Percentiles rank a stretch among this genome's conserved stretches.
These are phyloP conservation scores for Athripsodes cinereus DNA, from an alignment of 2,888 invertebrate genomes.

Conservation along the genomic window DNA sequence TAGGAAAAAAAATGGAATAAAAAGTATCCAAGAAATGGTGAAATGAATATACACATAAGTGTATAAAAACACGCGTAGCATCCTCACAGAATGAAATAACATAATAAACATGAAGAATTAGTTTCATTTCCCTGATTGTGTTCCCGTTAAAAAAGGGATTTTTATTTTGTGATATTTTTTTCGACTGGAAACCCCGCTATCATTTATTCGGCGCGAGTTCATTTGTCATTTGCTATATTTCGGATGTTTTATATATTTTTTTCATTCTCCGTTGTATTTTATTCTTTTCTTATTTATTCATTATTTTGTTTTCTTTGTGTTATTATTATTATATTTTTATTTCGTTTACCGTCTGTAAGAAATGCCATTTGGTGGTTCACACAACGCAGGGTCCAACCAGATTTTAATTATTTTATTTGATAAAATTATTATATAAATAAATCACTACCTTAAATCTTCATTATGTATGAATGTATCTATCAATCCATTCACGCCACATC, in stretches of 20 bases:
- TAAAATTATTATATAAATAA: too few relatives aligned
- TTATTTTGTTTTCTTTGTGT: neutral
- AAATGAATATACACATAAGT: neutral
- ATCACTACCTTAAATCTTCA: too few relatives aligned
- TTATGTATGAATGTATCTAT: too few relatives aligned
- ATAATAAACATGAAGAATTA: neutral
- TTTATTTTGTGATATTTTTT: neutral
- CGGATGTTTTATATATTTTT: neutral
- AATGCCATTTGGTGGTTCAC: neutral
- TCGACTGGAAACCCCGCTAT: neutral
- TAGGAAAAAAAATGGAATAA: too few relatives aligned
- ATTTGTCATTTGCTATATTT: neutral
- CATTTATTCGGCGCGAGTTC: constrained; percentile 1
- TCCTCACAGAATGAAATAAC: neutral
- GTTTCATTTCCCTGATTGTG: neutral
- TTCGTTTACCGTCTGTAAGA: neutral
- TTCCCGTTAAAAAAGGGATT: neutral
- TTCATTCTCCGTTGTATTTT: too few relatives aligned
- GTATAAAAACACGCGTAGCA: neutral
- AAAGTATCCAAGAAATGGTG: too few relatives aligned
- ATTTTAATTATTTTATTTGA: too few relatives aligned
- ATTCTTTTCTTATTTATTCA: neutral
- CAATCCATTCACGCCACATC: too few relatives aligned
- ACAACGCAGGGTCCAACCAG: neutral
- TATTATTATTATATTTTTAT: neutral